Conservation (phyloP, 2,113 vertebrate genomes). For the Callaeas wilsoni region DNA sequence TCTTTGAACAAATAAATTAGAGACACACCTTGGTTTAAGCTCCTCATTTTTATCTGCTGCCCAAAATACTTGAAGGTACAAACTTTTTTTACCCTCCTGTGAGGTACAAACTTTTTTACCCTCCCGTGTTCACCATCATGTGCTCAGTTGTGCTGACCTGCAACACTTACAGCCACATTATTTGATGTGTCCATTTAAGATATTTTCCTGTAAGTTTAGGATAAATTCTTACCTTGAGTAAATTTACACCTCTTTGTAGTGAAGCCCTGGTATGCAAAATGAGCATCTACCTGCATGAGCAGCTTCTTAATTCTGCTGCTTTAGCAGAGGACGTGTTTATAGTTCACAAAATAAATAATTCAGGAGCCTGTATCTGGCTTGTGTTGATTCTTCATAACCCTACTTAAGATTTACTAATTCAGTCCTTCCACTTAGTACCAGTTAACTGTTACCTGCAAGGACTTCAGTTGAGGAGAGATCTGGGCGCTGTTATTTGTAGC, state of each 20-base stretch:
- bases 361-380: not conserved
- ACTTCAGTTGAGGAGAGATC: not conserved
- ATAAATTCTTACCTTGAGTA: not conserved
- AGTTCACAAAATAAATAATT: not conserved
- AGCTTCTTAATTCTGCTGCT: not conserved
- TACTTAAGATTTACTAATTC: not conserved
- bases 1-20: not conserved
- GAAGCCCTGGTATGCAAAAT: rapidly evolving
- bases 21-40: not conserved
- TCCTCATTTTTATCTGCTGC: not conserved
- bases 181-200: not conserved
- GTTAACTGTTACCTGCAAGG: not conserved
- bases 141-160: not conserved
- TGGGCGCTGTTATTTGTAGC: not conserved
- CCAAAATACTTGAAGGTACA: not conserved
- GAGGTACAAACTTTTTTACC: not conserved
- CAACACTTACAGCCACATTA: not conserved
- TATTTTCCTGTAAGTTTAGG: not conserved
- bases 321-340: not conserved
- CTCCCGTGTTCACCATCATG: not conserved
- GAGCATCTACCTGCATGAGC: not conserved
- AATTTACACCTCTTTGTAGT: not conserved
- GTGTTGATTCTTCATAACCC: not conserved
- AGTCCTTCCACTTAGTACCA: not conserved
- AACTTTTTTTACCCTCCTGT: too few relatives aligned